Evolutionary conservation across 2,797 vertebrate genomes (phyloP).

Genomic region (Menidia menidia): DNA sequence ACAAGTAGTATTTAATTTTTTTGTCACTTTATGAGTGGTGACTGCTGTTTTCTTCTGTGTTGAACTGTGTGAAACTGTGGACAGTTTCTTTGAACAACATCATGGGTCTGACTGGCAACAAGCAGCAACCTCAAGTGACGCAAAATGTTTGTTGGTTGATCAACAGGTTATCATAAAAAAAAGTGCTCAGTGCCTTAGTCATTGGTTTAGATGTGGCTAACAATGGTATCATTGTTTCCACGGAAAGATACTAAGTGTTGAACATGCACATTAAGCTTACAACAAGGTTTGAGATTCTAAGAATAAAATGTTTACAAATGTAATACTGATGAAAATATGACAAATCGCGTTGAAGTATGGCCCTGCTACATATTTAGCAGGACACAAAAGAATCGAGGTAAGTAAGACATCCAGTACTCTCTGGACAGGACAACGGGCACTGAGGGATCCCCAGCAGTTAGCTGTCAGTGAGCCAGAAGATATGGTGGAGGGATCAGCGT

Average conservation of each 20-base stretch:
- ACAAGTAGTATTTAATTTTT: not conserved
- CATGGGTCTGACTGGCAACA: not conserved
- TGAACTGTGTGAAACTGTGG: not conserved
- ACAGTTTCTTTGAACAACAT: not conserved
- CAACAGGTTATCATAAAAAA: no score
- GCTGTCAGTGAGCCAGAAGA: conserved; percentile 65
- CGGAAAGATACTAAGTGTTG: not conserved
- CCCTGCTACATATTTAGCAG: conserved; percentile 17
- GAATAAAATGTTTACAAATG: not conserved
- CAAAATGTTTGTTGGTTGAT: no score
- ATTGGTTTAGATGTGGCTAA: not conserved
- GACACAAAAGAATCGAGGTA: conserved; percentile 23
- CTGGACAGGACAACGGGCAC: conserved; percentile 54
- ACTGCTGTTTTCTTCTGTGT: not conserved
- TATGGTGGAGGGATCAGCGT: conserved; percentile 51
- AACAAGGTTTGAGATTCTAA: not conserved
- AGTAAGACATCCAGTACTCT: conserved; percentile 53
- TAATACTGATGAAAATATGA: not conserved
- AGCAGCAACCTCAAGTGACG: not conserved
- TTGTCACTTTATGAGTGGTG: not conserved
- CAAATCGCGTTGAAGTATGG: not conserved
- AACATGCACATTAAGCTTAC: not conserved
- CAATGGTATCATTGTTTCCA: no score
- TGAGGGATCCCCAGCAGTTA: conserved; percentile 53
- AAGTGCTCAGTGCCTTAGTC: no score